Percentiles rank a stretch among this genome's conserved stretches.
Evolutionary conservation across 2,113 vertebrate genomes (phyloP).

Genomic region (Peromyscus leucopus): DNA sequence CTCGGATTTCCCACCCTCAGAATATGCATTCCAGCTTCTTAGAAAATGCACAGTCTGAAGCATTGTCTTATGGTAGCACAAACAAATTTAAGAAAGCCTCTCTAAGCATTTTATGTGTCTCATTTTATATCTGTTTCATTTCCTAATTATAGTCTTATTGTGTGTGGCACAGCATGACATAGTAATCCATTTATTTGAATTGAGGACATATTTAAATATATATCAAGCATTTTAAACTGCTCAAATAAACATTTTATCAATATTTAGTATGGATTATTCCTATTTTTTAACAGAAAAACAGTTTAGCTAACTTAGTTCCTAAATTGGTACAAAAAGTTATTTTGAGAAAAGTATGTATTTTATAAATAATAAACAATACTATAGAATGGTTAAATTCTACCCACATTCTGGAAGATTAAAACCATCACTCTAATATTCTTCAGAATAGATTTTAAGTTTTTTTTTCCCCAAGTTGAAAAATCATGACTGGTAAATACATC

Average conservation of each 20-base stretch:
- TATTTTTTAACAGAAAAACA: not conserved
- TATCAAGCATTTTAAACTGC: not conserved
- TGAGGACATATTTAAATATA: not conserved
- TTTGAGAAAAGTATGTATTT: not conserved
- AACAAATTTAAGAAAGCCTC: not conserved
- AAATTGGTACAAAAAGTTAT: not conserved
- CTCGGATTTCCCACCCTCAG: no score
- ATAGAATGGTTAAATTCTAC: not conserved
- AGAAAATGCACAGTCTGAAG: no score
- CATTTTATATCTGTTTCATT: not conserved
- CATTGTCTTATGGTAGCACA: no score
- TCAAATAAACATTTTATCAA: not conserved
- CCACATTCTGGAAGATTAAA: not conserved
- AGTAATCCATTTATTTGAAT: not conserved
- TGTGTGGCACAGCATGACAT: not conserved
- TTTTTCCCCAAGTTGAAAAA: not conserved
- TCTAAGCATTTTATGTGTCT: not conserved
- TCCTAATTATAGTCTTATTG: not conserved
- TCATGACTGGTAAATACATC: not conserved
- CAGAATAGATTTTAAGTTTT: not conserved
- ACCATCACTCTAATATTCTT: not conserved
- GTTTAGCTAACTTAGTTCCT: not conserved
- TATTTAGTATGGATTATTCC: not conserved
- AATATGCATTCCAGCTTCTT: not conserved
- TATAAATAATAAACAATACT: not conserved